Conservation (phyloP, 2,113 vertebrate genomes). For the Phycodurus eques region DNA sequence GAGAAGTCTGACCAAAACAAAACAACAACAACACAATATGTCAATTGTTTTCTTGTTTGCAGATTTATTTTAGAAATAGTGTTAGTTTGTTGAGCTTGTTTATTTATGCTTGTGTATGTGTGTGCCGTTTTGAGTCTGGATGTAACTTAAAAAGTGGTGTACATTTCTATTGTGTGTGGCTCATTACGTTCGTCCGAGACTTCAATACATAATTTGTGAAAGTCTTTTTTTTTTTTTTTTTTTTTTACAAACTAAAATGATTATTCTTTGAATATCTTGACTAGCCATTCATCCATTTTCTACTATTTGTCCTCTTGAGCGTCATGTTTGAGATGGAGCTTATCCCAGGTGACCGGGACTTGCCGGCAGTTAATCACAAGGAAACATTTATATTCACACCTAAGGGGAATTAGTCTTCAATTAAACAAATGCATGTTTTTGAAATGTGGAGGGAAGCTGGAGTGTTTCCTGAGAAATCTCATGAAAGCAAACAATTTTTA, state of each 20-base stretch:
- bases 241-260: neutral
- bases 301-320: neutral
- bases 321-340: neutral
- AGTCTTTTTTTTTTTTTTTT: too few species aligned
- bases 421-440: neutral
- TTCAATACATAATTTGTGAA: neutral
- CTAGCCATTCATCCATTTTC: neutral
- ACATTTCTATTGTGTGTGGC: neutral
- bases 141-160: neutral
- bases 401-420: neutral
- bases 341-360: neutral
- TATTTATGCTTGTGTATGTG: slow-evolving; percentile 39
- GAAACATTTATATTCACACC: neutral
- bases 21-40: slow-evolving; percentile 23
- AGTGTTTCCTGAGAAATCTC: neutral
- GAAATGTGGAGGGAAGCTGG: neutral
- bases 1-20: slow-evolving; percentile 17
- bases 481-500: neutral
- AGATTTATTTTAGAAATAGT: slow-evolving; percentile 43
- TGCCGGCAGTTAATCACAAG: neutral
- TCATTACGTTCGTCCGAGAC: neutral
- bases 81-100: slow-evolving; percentile 52
- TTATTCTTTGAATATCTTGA: neutral
- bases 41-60: slow-evolving; percentile 47
- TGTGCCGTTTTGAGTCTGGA: slow-evolving; percentile 3